Evolutionary conservation across 1,140 invertebrate species (phyloP), one percentile per base, ranked within the genome.

Genomic region (Drosophila biarmipes): DNA sequence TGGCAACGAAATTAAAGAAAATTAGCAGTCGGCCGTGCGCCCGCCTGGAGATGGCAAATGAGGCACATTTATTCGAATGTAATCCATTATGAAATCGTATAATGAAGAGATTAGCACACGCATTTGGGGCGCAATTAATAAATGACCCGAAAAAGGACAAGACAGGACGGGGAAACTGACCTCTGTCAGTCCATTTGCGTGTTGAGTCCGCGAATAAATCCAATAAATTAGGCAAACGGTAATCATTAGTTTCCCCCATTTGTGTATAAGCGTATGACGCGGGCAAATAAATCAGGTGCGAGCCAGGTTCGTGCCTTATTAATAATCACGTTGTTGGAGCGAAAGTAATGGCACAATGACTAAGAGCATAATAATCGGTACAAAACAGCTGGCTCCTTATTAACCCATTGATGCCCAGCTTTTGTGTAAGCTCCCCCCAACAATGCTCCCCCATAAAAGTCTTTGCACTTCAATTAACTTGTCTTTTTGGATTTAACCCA

Each of bases 31-130:
- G 54, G 35, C 24, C 34, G 29, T 12, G 29, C 51, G 49, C 14
- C 55, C 38, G 42, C 58, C 48, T 38, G 37, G 34, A 21, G 61
- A 42, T 63, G 74, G 72, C 77, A 87, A 87, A 89, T 89, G 66
- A 77, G 84, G 64, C 66, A 68, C 82, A 87, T 87, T 87, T 87
- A 87, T 87, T 87, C 89, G 79, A 87, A 89, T 84, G 82, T 87
- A 87, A 89, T 89, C 79, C 82, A 87, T 87, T 87, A 87, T 87
- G 82, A 84, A 89, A 89, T 84, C 82, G 84, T 79, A 87, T 87
- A 87, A 87, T 87, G 82, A 87, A 87, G 82, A 87, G 82, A 87
- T 87, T 87, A 87, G 66, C 63, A 78, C 82, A 87, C 74, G 68
- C 79, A 84, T 75, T 68, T 75, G 73, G 78, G 58, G 42, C 71